Conservation (phyloP, 2,797 vertebrate genomes). For the Anabas testudineus region DNA sequence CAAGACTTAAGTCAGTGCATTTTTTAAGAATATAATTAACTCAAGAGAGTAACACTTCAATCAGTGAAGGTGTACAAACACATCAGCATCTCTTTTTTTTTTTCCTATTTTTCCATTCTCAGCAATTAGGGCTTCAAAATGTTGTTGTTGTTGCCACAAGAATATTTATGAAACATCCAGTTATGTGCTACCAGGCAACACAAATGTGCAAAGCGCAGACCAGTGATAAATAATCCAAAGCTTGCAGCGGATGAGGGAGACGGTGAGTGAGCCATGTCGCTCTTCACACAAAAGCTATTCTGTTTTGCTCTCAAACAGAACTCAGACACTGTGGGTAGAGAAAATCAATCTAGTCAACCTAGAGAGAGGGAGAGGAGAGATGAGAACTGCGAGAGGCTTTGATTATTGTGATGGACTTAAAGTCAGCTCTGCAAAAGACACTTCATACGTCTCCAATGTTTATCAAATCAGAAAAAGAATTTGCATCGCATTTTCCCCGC, state of each 20-base stretch:
- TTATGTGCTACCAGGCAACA: conserved; percentile 49
- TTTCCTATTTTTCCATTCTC: conserved; percentile 13
- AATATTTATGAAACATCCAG: conserved; percentile 61
- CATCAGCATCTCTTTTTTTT: background rate
- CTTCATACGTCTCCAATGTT: conserved; percentile 53
- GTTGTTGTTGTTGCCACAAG: conserved; percentile 38
- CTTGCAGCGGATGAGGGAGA: conserved; percentile 50
- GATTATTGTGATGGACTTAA: conserved; percentile 71
- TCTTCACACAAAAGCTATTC: conserved; percentile 67
- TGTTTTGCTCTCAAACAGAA: conserved; percentile 67
- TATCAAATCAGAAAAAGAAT: conserved; percentile 67
- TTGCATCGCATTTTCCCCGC: conserved; percentile 60
- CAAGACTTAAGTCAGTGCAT: background rate
- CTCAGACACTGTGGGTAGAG: conserved; percentile 66
- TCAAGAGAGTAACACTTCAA: conserved; percentile 3
- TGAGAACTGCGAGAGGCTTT: conserved; percentile 65
- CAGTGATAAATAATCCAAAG: conserved; percentile 70
- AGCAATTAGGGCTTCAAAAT: conserved; percentile 18
- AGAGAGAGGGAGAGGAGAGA: conserved; percentile 48
- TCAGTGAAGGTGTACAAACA: background rate
- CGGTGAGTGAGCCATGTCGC: conserved; percentile 55
- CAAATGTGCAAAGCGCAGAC: conserved; percentile 37
- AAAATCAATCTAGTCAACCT: conserved; percentile 72
- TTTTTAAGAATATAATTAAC: background rate
- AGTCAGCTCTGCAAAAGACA: conserved; percentile 59